phyloP scores from a whole-genome alignment of 2,797 vertebrate genomes.

The Dallia pectoralis region DNA sequence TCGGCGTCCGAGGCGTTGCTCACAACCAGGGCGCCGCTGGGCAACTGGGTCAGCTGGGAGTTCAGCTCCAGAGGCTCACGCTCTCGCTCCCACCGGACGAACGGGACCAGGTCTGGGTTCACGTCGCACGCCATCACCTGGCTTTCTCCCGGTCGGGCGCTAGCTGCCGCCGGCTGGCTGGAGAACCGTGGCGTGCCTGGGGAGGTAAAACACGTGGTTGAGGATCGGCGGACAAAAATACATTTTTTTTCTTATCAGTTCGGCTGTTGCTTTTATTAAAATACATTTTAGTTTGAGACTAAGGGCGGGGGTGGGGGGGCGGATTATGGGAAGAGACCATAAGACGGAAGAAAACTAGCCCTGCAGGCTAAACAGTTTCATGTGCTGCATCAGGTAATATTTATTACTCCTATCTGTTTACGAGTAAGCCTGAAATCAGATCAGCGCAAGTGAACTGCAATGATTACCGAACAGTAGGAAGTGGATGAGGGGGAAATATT shows the following conservation, averaged over 20 bases:
- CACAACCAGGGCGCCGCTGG: conserved; percentile 83
- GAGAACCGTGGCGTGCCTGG: conserved; percentile 85
- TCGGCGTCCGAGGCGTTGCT: conserved; percentile 83
- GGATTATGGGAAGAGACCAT: neutral
- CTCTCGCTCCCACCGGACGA: conserved; percentile 88
- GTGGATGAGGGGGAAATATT: neutral
- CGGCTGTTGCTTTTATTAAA: neutral
- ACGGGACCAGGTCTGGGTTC: conserved; percentile 81
- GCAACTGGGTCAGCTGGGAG: conserved; percentile 73
- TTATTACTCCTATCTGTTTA: neutral
- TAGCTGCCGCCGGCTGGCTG: conserved; percentile 80
- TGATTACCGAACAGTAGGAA: neutral
- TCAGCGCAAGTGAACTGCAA: neutral
- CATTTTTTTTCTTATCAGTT: neutral
- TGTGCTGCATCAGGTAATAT: neutral
- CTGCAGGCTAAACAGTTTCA: neutral
- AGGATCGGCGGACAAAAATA: neutral
- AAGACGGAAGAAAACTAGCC: neutral
- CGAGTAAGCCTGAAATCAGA: neutral
- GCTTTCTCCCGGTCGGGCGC: conserved; percentile 73
- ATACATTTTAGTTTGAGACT: neutral
- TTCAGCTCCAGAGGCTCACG: conserved; percentile 72
- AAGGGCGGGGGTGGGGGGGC: neutral
- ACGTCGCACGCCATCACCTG: conserved; percentile 86
- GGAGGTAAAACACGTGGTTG: neutral